Evolutionary conservation across 1,140 invertebrate species (phyloP).

Genomic region (Apis cerana): DNA sequence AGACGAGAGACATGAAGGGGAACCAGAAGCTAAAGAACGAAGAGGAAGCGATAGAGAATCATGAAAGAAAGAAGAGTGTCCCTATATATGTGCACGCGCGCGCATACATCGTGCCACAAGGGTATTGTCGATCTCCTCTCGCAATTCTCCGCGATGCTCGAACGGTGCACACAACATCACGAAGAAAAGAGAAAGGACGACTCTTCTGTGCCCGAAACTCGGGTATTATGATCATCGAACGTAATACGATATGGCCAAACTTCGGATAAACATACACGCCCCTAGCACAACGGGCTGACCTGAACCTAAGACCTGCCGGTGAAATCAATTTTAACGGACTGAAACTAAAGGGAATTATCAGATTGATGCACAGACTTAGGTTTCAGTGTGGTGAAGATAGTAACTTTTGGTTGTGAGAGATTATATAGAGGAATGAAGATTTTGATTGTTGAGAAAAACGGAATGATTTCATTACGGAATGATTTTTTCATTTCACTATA

Average conservation of each 20-base stretch:
- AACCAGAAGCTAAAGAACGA: not conserved
- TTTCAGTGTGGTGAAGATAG: too few species aligned
- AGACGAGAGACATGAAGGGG: not conserved
- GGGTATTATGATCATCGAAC: slow-evolving; percentile 55
- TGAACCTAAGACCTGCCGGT: not conserved
- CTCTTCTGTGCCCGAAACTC: slow-evolving; percentile 24
- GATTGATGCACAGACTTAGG: not conserved
- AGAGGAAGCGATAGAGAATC: not conserved
- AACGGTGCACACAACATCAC: slow-evolving; percentile 13
- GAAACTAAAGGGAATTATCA: slow-evolving; percentile 29
- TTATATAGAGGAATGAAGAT: too few species aligned
- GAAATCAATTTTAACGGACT: slow-evolving; percentile 36
- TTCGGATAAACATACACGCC: slow-evolving; percentile 52
- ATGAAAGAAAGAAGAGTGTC: slow-evolving; percentile 34
- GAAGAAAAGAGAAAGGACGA: not conserved
- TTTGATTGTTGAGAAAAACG: not conserved
- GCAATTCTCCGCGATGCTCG: slow-evolving; percentile 35
- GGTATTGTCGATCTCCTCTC: slow-evolving; percentile 46
- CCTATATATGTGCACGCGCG: not conserved
- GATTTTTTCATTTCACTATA: too few species aligned
- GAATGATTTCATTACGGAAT: too few species aligned
- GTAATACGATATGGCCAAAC: slow-evolving; percentile 49
- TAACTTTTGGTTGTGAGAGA: not conserved
- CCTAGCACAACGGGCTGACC: not conserved
- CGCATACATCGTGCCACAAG: slow-evolving; percentile 44